Conservation (phyloP, 2,888 invertebrate species). For the Conchocele bisecta region DNA sequence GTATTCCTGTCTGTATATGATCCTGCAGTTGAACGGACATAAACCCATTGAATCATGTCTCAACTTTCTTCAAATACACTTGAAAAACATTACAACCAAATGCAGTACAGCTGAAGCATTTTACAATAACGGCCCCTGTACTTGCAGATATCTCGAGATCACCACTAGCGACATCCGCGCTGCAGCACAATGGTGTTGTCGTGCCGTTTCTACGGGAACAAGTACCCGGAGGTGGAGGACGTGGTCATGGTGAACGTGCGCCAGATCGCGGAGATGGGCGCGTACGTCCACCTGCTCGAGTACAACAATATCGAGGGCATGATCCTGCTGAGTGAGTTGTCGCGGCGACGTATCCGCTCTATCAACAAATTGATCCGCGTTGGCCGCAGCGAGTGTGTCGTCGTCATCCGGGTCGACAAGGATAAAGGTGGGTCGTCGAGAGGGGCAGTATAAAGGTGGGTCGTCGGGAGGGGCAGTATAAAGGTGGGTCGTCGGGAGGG, state of each 20-base stretch:
- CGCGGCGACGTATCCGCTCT: slow-evolving; percentile 98
- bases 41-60: too few species aligned
- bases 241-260: slow-evolving; percentile 99
- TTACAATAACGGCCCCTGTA: too few species aligned
- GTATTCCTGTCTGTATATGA: too few species aligned
- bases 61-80: too few species aligned
- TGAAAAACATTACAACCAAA: too few species aligned
- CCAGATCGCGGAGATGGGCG: slow-evolving; percentile 99
- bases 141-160: slow-evolving; percentile 12
- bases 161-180: too few species aligned
- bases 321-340: slow-evolving; percentile 99
- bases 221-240: slow-evolving; percentile 99
- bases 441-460: too few species aligned
- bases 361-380: slow-evolving; percentile 99
- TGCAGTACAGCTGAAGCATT: too few species aligned
- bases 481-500: too few species aligned
- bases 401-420: slow-evolving; percentile 99
- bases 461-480: too few species aligned
- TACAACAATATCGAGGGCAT: slow-evolving; percentile 99
- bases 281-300: slow-evolving; percentile 98
- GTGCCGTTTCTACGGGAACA: slow-evolving; percentile 95
- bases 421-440: slow-evolving; percentile 97
- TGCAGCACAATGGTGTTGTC: slow-evolving; percentile 79
- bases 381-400: slow-evolving; percentile 99
- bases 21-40: too few species aligned